phyloP scores from a whole-genome alignment of 2,888 invertebrate species.

The Dolichopus griseipennis region DNA sequence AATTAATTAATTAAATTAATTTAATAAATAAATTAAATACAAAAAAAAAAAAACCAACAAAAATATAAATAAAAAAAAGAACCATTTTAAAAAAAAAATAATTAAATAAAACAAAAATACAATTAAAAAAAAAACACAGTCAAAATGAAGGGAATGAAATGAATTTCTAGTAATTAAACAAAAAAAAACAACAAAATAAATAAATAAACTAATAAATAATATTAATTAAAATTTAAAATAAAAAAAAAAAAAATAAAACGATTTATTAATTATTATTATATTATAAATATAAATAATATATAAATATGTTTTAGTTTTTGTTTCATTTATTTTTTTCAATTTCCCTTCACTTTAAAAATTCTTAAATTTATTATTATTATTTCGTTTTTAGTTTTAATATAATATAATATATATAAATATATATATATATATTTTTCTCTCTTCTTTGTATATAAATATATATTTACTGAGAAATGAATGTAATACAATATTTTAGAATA shows the following conservation, averaged over 20 bases:
- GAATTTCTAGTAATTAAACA: not conserved
- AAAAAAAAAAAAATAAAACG: not conserved
- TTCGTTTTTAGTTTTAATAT: not conserved
- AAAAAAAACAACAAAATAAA: not conserved
- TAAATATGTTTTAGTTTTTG: too few relatives aligned
- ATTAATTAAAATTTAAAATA: not conserved
- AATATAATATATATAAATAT: not conserved
- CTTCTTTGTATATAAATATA: conserved; percentile 4
- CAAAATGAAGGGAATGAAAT: not conserved
- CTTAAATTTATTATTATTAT: not conserved
- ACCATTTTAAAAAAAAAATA: too few relatives aligned
- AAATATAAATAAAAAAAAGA: too few relatives aligned
- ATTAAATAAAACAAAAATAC: not conserved
- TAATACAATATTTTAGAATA: conserved; percentile 6
- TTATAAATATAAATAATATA: not conserved
- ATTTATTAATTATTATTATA: not conserved
- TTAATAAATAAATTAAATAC: too few relatives aligned
- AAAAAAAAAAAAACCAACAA: too few relatives aligned
- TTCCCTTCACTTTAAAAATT: not conserved
- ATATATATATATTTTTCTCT: not conserved
- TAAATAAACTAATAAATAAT: not conserved
- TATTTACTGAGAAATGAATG: conserved; percentile 6
- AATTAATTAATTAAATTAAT: too few relatives aligned
- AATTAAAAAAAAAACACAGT: too few relatives aligned
- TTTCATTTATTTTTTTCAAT: not conserved